Conservation (phyloP, 2,888 invertebrate species). For the Caenorhabditis sulstoni region DNA sequence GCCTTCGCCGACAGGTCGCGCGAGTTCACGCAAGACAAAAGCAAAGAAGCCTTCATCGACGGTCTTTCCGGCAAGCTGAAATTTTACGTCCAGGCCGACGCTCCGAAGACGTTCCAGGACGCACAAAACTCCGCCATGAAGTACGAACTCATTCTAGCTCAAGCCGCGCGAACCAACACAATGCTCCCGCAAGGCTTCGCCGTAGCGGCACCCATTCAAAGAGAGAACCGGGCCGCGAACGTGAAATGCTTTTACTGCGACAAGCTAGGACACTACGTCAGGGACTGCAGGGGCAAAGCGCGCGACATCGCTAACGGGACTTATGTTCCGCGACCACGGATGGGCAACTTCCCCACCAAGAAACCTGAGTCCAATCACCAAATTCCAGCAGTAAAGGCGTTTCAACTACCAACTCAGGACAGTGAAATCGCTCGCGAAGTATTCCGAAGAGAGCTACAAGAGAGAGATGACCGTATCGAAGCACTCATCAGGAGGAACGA, state of each 20-base stretch:
- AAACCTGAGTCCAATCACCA: no score
- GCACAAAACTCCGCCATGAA: background rate
- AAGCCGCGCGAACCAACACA: background rate
- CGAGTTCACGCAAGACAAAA: background rate
- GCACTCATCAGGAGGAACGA: no score
- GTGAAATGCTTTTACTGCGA: conserved; percentile 1
- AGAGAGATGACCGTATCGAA: no score
- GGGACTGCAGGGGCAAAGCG: background rate
- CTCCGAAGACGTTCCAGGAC: background rate
- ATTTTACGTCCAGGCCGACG: background rate
- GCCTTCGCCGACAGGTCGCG: background rate
- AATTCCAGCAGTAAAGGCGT: no score
- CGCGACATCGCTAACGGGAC: background rate
- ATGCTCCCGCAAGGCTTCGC: background rate
- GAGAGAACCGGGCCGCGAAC: no score
- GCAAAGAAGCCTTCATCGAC: conserved; percentile 10
- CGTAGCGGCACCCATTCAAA: background rate
- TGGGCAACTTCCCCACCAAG: no score
- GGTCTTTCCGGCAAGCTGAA: background rate
- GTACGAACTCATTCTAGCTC: background rate
- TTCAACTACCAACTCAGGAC: background rate
- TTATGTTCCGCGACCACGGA: no score
- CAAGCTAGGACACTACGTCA: background rate
- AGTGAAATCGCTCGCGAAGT: no score
- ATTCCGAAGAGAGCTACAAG: no score